Evolutionary conservation across 2,888 invertebrate species (phyloP).

Genomic region (Platycnemis pennipes): DNA sequence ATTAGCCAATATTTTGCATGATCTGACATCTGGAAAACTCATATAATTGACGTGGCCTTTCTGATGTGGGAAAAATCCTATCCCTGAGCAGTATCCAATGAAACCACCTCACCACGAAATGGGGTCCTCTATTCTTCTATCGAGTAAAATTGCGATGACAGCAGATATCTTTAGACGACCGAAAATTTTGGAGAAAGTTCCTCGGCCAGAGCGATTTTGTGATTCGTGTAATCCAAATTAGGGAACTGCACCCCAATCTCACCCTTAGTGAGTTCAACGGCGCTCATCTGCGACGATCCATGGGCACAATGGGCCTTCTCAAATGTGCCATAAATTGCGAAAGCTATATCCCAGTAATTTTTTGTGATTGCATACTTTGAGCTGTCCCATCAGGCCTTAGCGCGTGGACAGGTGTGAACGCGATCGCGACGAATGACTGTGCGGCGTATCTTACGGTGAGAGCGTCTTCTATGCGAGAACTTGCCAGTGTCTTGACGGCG

Average conservation of each 20-base stretch:
- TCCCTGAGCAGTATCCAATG: not conserved
- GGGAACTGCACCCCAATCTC: not conserved
- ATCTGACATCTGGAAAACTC: too few species aligned
- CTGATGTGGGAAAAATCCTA: not conserved
- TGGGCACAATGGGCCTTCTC: not conserved
- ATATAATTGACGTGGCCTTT: too few species aligned
- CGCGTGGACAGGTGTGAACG: not conserved
- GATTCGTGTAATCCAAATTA: constrained; percentile 29
- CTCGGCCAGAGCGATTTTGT: not conserved
- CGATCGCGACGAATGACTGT: not conserved
- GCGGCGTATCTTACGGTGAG: not conserved
- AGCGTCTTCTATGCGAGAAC: not conserved
- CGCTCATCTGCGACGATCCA: not conserved
- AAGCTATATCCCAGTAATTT: not conserved
- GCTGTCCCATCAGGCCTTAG: not conserved
- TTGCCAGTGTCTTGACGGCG: not conserved
- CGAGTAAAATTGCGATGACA: constrained; percentile 4
- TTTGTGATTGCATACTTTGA: not conserved
- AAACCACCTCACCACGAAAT: not conserved
- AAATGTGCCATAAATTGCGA: constrained; percentile 16
- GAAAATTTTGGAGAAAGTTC: constrained; percentile 48
- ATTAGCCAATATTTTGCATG: too few species aligned
- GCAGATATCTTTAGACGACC: not conserved
- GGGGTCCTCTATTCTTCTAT: not conserved
- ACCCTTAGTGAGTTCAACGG: not conserved